These are phyloP conservation scores for Eupithecia tripunctaria DNA, from an alignment of 2,888 invertebrate genomes.

Conservation along the genomic window DNA sequence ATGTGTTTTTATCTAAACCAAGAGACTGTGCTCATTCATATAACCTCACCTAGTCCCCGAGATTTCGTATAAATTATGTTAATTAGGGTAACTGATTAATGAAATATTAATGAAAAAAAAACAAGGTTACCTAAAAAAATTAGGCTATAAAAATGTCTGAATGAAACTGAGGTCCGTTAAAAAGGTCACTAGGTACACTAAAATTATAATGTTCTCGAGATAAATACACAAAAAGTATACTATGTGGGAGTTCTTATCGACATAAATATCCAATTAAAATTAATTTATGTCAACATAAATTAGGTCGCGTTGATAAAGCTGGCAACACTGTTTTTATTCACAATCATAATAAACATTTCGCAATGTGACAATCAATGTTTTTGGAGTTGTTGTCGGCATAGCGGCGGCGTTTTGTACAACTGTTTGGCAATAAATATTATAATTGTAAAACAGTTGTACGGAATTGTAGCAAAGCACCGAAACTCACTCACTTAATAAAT, in stretches of 20 bases:
- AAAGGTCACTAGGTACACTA: not conserved
- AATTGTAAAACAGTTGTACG: too few species aligned
- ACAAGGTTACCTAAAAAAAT: not conserved
- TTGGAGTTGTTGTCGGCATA: not conserved
- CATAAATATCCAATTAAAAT: slow-evolving; percentile 34
- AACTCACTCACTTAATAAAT: too few species aligned
- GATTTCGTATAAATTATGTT: not conserved
- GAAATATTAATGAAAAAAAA: not conserved
- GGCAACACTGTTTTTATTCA: slow-evolving; percentile 28
- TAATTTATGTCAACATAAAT: slow-evolving; percentile 27
- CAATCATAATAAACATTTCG: slow-evolving; percentile 20
- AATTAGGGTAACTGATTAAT: not conserved
- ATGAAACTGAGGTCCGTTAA: not conserved
- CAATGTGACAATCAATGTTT: slow-evolving; percentile 1
- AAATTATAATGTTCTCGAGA: not conserved
- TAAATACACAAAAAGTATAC: not conserved
- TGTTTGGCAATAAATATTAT: too few species aligned
- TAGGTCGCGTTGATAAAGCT: slow-evolving; percentile 39
- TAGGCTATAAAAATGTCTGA: not conserved
- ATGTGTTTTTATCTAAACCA: not conserved
- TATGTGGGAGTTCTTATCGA: slow-evolving; percentile 20
- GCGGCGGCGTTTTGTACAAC: too few species aligned
- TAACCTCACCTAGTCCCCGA: not conserved
- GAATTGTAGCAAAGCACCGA: too few species aligned
- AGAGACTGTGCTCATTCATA: not conserved